Conservation (phyloP, 2,113 vertebrate genomes). For the Clarias batrachus region DNA sequence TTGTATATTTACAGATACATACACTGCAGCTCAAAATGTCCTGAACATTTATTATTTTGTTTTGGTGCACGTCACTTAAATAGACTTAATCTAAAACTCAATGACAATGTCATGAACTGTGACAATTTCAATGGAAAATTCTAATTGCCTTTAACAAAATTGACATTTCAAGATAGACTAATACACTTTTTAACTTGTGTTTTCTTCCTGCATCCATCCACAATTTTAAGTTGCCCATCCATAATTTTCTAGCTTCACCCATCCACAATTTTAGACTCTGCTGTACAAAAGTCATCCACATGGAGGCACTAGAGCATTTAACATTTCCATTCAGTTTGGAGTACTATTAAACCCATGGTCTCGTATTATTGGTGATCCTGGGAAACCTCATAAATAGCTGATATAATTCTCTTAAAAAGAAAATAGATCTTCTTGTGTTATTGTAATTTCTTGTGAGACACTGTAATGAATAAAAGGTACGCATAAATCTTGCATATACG, state of each 20-base stretch:
- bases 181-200: neutral
- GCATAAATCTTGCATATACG: neutral
- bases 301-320: constrained; percentile 21
- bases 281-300: neutral
- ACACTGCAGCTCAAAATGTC: neutral
- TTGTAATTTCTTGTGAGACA: neutral
- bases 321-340: neutral
- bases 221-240: neutral
- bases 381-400: no score
- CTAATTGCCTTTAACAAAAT: neutral
- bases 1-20: neutral
- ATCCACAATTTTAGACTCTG: neutral
- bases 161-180: neutral
- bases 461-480: neutral
- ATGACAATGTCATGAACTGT: neutral
- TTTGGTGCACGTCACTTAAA: neutral
- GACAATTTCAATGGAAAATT: neutral
- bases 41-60: neutral
- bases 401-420: neutral
- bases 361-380: neutral
- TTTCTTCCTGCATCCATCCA: neutral
- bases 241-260: no score
- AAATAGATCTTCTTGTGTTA: neutral
- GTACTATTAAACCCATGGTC: neutral
- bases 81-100: neutral